Conservation (phyloP, 1,140 invertebrate genomes). For the Lepidurus couesii region DNA sequence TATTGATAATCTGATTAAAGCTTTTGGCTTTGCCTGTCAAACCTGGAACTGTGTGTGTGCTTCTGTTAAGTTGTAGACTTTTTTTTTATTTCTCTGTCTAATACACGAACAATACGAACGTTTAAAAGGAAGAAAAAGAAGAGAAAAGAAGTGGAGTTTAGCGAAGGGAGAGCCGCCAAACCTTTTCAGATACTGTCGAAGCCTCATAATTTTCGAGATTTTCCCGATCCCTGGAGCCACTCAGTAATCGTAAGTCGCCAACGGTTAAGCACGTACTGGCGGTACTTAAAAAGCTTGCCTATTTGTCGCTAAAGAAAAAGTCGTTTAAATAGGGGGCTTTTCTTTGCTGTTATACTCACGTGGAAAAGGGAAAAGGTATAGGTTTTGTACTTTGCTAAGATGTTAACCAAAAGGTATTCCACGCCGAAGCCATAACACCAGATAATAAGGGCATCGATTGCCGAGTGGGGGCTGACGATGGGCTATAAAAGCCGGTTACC, state of each 20-base stretch:
- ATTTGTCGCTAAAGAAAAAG: neutral
- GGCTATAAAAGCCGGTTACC: slow-evolving; percentile 21
- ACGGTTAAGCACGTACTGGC: slow-evolving; percentile 1
- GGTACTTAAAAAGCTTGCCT: slow-evolving; percentile 18
- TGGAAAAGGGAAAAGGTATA: neutral
- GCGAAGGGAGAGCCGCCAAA: neutral
- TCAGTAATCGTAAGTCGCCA: slow-evolving; percentile 21
- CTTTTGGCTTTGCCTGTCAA: slow-evolving; percentile 11
- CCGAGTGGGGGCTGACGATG: slow-evolving; percentile 12
- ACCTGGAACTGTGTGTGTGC: neutral
- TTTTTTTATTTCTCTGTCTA: slow-evolving; percentile 3
- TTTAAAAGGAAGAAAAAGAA: neutral
- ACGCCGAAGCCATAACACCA: slow-evolving; percentile 5
- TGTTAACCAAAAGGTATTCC: slow-evolving; percentile 15
- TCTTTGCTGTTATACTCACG: neutral
- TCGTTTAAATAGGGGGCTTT: neutral
- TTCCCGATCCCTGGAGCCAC: neutral
- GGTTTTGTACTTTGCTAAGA: neutral
- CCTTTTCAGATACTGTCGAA: slow-evolving; percentile 10
- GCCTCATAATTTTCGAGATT: neutral
- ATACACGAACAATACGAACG: neutral
- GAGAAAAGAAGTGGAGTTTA: neutral
- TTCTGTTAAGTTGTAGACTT: slow-evolving; percentile 3
- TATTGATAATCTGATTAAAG: slow-evolving; percentile 22
- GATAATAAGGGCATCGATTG: slow-evolving; percentile 17